Evolutionary conservation across 2,113 vertebrate genomes (phyloP).

Genomic region (Leucopternis melanops): DNA sequence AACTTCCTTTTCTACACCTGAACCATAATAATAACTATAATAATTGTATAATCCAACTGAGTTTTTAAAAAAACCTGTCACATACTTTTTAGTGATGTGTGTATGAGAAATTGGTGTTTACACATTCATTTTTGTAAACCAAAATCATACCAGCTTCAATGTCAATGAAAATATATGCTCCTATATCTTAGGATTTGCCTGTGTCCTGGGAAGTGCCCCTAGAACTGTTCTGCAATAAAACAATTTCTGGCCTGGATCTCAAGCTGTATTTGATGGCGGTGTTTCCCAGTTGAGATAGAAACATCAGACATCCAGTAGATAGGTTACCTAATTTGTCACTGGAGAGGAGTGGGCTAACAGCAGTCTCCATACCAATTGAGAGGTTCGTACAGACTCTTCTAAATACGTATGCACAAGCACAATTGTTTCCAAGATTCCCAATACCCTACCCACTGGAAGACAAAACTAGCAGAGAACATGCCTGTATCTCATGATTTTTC

Average conservation of each 20-base stretch:
- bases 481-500: neutral
- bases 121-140: neutral
- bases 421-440: neutral
- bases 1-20: neutral
- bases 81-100: neutral
- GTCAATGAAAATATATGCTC: neutral
- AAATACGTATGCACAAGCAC: neutral
- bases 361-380: neutral
- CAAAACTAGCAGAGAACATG: neutral
- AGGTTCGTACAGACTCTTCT: neutral
- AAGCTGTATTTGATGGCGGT: neutral
- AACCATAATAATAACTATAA: neutral
- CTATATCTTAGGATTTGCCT: neutral
- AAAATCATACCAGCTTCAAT: neutral
- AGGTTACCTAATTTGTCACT: neutral
- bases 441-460: neutral
- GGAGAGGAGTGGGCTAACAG: neutral
- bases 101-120: neutral
- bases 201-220: neutral
- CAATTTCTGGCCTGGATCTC: neutral
- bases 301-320: neutral
- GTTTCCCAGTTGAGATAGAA: conserved; percentile 1
- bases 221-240: neutral
- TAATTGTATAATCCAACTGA: neutral
- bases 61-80: neutral